Base-by-base conservation (phyloP, 2,888 invertebrate genomes). In the Pristionchus entomophagus region DNA sequence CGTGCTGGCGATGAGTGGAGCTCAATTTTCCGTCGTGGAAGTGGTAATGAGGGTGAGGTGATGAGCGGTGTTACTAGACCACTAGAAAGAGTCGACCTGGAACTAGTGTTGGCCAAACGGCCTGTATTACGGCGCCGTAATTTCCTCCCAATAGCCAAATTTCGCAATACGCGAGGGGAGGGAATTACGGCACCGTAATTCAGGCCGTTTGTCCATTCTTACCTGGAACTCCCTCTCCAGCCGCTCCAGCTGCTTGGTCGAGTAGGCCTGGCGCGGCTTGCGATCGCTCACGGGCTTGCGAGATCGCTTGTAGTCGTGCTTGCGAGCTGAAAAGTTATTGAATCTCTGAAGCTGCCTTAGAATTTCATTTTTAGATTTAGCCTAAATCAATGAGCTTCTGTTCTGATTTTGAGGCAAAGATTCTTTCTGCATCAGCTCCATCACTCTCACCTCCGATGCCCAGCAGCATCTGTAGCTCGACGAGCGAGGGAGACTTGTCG, bases 231-330 rank as follows among this genome's bases (percentile, higher is more conserved):
- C 98, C 12, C 96, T 95, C 94, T 98, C 98, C 41, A 98, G 95
- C 88, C 96, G 95, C 92, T 98, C 97, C 53, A 98, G 95, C 93
- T 98, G 98, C 93, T 97, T 97, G 0, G 97, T 96, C 93, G 97
- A 97, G 95, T 98, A 98, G 0, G 98, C 98, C 94, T 98, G 98
- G 3, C 98, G 95, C 0, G 98, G 98, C 94, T 98, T 98, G 19
- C 98, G 95, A 93, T 98, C 98, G 22, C 97, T 95, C 0, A 97
- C 97, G 0, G 97, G 96, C 93, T 97, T 96, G 45, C 97, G 95
- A 0, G 96, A 96, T 91, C 97, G 95, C 92, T 97, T 95, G 83
- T 95, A 96, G 89, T 95, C 95, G 89, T 96, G 96, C 94, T 97
- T 97, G 35, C 97, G 89, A 1, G 89, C 93, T 93, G 87, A 59